A percentile compares a stretch with the other conserved stretches of the same genome.
phyloP scores from a whole-genome alignment of 2,113 vertebrate genomes.

The Bos javanicus region DNA sequence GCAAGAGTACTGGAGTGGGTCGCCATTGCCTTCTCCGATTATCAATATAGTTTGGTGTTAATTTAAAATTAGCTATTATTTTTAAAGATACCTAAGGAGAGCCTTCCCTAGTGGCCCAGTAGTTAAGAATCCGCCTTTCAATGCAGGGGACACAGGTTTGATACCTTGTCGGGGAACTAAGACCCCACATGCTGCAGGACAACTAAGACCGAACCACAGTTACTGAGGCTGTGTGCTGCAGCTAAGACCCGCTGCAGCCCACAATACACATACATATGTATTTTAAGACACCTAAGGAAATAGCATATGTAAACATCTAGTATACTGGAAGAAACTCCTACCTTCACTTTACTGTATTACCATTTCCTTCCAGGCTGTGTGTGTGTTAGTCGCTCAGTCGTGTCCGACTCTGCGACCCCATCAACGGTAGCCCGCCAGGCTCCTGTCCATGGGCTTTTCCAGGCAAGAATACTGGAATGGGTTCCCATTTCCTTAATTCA shows the following conservation, averaged over 20 bases:
- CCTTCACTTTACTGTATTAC: not conserved
- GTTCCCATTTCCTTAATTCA: not conserved
- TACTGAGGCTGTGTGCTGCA: not conserved
- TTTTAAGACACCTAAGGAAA: not conserved
- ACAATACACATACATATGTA: accelerated
- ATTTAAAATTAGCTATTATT: not conserved
- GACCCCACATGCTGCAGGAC: not conserved
- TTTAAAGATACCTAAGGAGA: not conserved
- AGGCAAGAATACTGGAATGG: not conserved
- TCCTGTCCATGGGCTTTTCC: not conserved
- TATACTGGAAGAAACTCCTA: not conserved
- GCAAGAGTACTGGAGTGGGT: no score
- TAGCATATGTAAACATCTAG: not conserved
- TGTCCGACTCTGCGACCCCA: not conserved
- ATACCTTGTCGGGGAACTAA: not conserved
- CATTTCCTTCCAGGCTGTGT: not conserved
- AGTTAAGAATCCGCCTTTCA: not conserved
- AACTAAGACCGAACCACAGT: not conserved
- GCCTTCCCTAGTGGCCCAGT: not conserved
- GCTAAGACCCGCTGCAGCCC: accelerated
- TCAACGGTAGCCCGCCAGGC: not conserved
- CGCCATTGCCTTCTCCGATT: no score
- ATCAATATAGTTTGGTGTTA: not conserved
- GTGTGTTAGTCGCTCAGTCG: not conserved
- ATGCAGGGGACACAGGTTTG: not conserved